phyloP scores from a whole-genome alignment of 2,113 vertebrate species.

The Myotis davidii region DNA sequence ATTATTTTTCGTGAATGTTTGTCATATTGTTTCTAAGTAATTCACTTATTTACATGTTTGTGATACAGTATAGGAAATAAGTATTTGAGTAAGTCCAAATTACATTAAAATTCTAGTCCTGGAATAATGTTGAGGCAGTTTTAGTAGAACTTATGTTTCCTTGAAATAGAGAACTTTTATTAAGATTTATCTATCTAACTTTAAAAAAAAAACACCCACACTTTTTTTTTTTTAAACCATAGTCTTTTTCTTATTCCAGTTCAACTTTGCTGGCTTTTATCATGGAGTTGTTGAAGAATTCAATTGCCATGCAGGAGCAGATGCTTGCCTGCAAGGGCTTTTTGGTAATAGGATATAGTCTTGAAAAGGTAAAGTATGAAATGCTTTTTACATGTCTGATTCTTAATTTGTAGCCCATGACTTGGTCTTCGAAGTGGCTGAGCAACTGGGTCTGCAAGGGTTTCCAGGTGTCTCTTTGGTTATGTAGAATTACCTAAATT shows the following conservation, averaged over 20 bases:
- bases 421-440: conserved; percentile 22
- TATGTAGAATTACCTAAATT: neutral
- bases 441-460: conserved; percentile 14
- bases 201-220: neutral
- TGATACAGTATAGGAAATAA: conserved; percentile 11
- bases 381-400: conserved; percentile 39
- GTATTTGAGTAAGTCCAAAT: conserved; percentile 23
- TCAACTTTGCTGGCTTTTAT: conserved; percentile 96
- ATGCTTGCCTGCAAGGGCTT: conserved; percentile 98
- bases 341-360: conserved; percentile 95
- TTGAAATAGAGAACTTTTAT: conserved; percentile 28
- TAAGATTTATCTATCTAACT: neutral
- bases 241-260: conserved; percentile 83
- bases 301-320: conserved; percentile 99
- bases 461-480: neutral
- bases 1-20: conserved; percentile 14
- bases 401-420: neutral
- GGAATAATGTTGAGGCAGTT: conserved; percentile 31
- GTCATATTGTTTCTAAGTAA: conserved; percentile 14
- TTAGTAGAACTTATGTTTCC: conserved; percentile 21
- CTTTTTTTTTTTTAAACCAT: neutral
- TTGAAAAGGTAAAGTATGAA: conserved; percentile 94
- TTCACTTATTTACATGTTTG: neutral
- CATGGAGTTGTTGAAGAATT: conserved; percentile 98
- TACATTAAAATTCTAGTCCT: conserved; percentile 27